Evolutionary conservation across 2,113 vertebrate species (phyloP).

Genomic region (Gadus macrocephalus): DNA sequence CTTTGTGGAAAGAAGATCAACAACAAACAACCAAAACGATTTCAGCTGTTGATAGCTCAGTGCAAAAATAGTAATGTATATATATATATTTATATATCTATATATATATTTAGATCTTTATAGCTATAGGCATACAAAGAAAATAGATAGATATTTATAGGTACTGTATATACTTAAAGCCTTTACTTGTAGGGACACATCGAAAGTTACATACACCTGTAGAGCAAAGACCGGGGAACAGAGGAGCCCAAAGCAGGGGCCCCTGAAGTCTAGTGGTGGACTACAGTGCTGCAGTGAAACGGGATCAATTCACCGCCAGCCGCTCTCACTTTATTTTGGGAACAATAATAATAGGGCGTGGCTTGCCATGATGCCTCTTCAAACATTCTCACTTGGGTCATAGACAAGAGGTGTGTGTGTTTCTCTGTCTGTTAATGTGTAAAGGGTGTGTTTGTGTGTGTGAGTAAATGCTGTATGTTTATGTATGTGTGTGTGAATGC

Average conservation of each 20-base stretch:
- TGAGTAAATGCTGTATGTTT: no score
- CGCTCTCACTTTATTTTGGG: no score
- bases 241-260: not conserved
- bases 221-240: slow-evolving; percentile 53
- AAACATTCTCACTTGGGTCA: no score
- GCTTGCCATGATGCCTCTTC: no score
- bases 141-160: slow-evolving; percentile 59
- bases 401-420: no score
- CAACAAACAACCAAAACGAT: slow-evolving; percentile 65
- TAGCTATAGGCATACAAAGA: slow-evolving; percentile 65
- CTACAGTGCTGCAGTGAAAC: no score
- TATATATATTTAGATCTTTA: slow-evolving; percentile 42
- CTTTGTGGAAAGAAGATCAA: slow-evolving; percentile 61
- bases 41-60: slow-evolving; percentile 70
- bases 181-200: slow-evolving; percentile 58
- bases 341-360: no score
- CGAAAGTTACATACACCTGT: slow-evolving; percentile 54
- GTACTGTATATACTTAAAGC: slow-evolving; percentile 54
- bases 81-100: slow-evolving; percentile 71
- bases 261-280: no score
- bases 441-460: slow-evolving; percentile 10
- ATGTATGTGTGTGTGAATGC: no score
- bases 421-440: no score
- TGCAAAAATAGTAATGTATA: slow-evolving; percentile 78
- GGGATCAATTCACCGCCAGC: no score